Evolutionary conservation across 2,888 invertebrate species (phyloP).

Genomic region (Timema podura): DNA sequence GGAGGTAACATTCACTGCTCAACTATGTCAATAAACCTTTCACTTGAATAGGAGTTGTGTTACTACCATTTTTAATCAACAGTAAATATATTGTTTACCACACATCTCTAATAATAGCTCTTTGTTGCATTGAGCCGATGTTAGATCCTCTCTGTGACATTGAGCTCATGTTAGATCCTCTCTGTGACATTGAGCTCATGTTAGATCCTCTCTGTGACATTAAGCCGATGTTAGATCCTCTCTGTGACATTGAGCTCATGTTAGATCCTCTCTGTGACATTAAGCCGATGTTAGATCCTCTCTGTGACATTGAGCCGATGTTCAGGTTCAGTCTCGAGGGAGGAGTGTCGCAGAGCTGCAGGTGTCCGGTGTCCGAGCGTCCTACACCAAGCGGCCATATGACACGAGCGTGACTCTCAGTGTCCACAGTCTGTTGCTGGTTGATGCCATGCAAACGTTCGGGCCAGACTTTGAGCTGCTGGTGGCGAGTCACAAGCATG

Average conservation of each 20-base stretch:
- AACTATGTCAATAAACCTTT: background rate
- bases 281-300: background rate
- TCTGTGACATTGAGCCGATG: background rate
- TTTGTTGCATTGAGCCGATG: too few species aligned
- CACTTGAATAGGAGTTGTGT: too few species aligned
- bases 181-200: too few species aligned
- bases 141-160: too few species aligned
- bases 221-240: too few species aligned
- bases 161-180: too few species aligned
- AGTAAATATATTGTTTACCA: too few species aligned
- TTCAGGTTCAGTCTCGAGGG: constrained; percentile 73
- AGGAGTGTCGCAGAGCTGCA: constrained; percentile 85
- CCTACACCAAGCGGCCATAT: constrained; percentile 66
- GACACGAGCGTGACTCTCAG: constrained; percentile 77
- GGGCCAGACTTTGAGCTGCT: constrained; percentile 93
- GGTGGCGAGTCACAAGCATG: constrained; percentile 91
- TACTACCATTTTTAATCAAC: too few species aligned
- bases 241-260: too few species aligned
- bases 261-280: too few species aligned
- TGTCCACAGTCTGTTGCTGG: constrained; percentile 87
- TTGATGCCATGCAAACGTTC: constrained; percentile 92
- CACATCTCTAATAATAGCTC: too few species aligned
- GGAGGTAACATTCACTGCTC: constrained; percentile 50
- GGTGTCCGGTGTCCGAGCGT: constrained; percentile 79
- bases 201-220: too few species aligned